Base-by-base conservation (phyloP, 2,113 vertebrate genomes). In the Mustela lutreola region DNA sequence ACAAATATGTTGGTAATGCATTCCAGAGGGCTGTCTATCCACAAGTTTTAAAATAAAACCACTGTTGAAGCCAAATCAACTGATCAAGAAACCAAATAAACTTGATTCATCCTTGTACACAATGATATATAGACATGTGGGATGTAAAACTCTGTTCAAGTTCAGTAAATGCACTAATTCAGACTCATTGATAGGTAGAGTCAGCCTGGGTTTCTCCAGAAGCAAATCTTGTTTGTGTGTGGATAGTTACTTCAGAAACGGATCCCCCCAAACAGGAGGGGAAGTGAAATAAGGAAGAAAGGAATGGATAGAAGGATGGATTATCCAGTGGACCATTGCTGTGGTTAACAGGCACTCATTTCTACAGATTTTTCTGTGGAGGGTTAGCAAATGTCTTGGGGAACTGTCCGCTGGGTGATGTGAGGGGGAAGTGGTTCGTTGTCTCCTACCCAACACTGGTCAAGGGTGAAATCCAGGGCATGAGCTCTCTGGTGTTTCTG, bases 41-140 rank as follows among this genome's bases (percentile, higher is more conserved):
- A 5, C 45, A n/a, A 15, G 91, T 70, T 19, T 81, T 91, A 42
- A 42, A 42, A 88, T 50, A 83, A 95, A 86, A 88, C 45, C 10
- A 22, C 16, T 53, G 58, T 50, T 11, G 19, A 83, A 79, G 67
- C 33, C n/a, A 92, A 94, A 89, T 73, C 26, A 95, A 67, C 39
- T 50, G 39, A 83, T 26, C 33, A 56, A 86, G 62, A 86, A 90
- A 92, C 73, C 53, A 95, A 67, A 93, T 60, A 79, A 91, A 87
- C 15, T 79, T 45, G 50, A 79, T 89, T 89, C 53, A 70, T 76
- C 24, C 21, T 94, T 92, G 63, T 86, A 7, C 75, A 86, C 28
- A 42, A 31, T 83, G 22, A 79, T 58, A 22, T 11, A 75, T 11
- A 75, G 50, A 85, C 48, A 36, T 22, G 3, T 42, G 48, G 84